A percentile compares a stretch with the other conserved stretches of the same genome.
These are phyloP conservation scores for Philereme transversata DNA, from an alignment of 2,888 invertebrate genomes.

Conservation along the genomic window DNA sequence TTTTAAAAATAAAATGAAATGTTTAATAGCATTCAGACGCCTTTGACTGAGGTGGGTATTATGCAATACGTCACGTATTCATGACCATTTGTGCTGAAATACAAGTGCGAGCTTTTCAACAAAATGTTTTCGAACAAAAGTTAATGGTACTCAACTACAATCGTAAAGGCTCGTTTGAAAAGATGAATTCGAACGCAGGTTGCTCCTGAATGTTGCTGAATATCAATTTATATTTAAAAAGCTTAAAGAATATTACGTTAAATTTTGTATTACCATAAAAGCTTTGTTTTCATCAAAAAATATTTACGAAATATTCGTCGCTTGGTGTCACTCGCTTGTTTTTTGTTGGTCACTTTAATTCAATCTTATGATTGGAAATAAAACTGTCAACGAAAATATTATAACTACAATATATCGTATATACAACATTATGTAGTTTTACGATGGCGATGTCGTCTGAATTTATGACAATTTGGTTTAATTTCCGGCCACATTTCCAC, in stretches of 20 bases:
- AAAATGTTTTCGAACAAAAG: slow-evolving; percentile 20
- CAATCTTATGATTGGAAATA: too few species aligned
- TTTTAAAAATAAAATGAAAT: slow-evolving; percentile 9
- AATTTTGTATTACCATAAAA: too few species aligned
- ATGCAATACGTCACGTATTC: slow-evolving; percentile 4
- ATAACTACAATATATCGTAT: not conserved
- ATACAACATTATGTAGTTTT: slow-evolving; percentile 11
- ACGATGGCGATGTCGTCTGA: slow-evolving; percentile 11
- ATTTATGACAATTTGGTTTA: slow-evolving; percentile 27
- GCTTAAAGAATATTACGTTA: too few species aligned
- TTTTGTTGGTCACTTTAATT: too few species aligned
- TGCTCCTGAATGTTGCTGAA: not conserved
- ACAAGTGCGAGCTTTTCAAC: slow-evolving; percentile 16
- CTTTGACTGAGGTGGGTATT: slow-evolving; percentile 3
- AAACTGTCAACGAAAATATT: too few species aligned
- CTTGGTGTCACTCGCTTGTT: too few species aligned
- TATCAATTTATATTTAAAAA: too few species aligned
- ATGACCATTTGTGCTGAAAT: slow-evolving; percentile 16
- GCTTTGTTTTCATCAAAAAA: too few species aligned
- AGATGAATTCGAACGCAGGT: not conserved
- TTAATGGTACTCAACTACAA: slow-evolving; percentile 9
- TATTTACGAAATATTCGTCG: too few species aligned
- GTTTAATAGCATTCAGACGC: slow-evolving; percentile 8
- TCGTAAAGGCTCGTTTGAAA: slow-evolving; percentile 8
- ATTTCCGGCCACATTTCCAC: slow-evolving; percentile 28